phyloP scores from a whole-genome alignment of 30 jellyfish, hydroid and myxozoan species.

The Chrysaora quinquecirrha region DNA sequence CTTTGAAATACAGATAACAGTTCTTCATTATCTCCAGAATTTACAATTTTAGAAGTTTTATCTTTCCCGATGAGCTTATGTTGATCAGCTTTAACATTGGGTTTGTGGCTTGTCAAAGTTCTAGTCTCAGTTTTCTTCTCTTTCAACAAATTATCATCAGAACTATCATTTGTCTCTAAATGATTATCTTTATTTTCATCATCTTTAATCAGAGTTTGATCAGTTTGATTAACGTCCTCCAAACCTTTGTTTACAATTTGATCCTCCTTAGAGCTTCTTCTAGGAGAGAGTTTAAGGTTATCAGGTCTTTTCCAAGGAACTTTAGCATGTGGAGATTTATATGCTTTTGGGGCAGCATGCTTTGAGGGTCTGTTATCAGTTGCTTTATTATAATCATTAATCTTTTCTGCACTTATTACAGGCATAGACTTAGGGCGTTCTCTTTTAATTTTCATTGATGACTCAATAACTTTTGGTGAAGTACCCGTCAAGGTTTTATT shows the following conservation, averaged over 20 bases:
- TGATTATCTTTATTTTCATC: neutral
- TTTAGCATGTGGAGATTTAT: slow-evolving; percentile 62
- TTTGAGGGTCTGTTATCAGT: neutral
- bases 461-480: neutral
- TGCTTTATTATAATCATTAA: neutral
- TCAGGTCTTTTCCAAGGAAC: slow-evolving; percentile 59
- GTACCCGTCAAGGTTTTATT: neutral
- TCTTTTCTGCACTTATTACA: slow-evolving; percentile 20
- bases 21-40: neutral
- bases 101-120: neutral
- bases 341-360: slow-evolving; percentile 68
- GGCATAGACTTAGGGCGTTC: slow-evolving; percentile 68
- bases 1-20: slow-evolving; percentile 36
- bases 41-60: neutral
- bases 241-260: neutral
- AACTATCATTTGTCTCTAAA: neutral
- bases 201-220: neutral
- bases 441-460: slow-evolving; percentile 2
- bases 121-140: neutral
- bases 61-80: neutral
- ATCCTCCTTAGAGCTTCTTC: neutral
- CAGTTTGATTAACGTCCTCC: neutral
- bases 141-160: neutral
- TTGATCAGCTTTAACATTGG: neutral
- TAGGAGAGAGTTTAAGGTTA: neutral